Percentiles rank a stretch among this genome's conserved stretches.
phyloP scores from a whole-genome alignment of 2,113 vertebrate genomes.

The Microcebus tavaratra region DNA sequence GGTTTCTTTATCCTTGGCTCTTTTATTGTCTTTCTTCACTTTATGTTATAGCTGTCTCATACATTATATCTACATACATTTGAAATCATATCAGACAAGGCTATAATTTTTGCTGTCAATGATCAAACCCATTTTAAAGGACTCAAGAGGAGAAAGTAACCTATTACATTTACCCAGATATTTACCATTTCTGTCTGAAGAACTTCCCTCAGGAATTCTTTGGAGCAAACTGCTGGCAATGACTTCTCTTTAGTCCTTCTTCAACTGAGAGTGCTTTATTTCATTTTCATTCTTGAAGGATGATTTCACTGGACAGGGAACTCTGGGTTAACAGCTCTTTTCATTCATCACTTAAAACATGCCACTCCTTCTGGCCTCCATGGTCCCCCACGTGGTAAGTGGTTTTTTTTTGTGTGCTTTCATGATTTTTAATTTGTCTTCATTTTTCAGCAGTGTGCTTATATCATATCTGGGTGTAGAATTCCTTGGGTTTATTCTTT shows the following conservation, averaged over 20 bases:
- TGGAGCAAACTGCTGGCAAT: not conserved
- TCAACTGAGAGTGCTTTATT: not conserved
- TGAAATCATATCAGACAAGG: not conserved
- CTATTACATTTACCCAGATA: not conserved
- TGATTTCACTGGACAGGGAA: not conserved
- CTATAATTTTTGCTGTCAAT: not conserved
- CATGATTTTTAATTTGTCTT: not conserved
- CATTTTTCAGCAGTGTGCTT: not conserved
- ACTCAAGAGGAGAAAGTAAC: not conserved
- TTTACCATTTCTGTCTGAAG: not conserved
- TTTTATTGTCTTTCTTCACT: not conserved
- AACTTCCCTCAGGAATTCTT: not conserved
- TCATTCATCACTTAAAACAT: not conserved
- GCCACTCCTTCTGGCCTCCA: not conserved
- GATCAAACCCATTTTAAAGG: not conserved
- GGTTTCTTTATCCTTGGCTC: not conserved
- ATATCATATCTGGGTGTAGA: not conserved
- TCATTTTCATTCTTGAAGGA: constrained; percentile 1
- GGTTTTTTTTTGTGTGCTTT: not conserved
- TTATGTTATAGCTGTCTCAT: not conserved
- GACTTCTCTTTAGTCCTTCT: not conserved
- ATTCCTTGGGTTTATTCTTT: not conserved
- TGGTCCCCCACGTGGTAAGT: not conserved
- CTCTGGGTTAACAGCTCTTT: not conserved
- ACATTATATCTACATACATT: not conserved